Percentiles rank a stretch among this genome's conserved stretches.
These are phyloP conservation scores for Parasteatoda tepidariorum DNA, from an alignment of 1,140 invertebrate species.

Conservation along the genomic window DNA sequence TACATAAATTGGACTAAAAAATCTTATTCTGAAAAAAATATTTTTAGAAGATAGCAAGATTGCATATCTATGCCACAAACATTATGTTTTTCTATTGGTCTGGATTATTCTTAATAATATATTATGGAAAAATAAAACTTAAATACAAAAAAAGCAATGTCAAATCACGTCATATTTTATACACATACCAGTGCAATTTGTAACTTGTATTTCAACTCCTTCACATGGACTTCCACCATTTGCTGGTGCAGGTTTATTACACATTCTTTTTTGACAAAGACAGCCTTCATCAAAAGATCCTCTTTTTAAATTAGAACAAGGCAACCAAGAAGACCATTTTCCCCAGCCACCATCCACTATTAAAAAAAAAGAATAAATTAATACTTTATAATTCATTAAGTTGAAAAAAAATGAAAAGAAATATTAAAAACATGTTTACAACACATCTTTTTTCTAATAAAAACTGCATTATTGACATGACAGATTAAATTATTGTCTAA, in stretches of 20 bases:
- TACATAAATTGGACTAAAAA: too few relatives aligned
- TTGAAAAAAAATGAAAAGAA: neutral
- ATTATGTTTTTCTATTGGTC: too few relatives aligned
- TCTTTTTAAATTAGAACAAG: conserved; percentile 70
- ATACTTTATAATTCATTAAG: neutral
- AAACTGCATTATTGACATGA: too few relatives aligned
- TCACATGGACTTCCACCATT: conserved; percentile 77
- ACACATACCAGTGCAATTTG: conserved; percentile 70
- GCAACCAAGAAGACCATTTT: conserved; percentile 78
- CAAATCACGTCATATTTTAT: too few relatives aligned
- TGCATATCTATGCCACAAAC: too few relatives aligned
- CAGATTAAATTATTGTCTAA: too few relatives aligned
- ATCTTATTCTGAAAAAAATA: too few relatives aligned
- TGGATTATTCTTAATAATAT: too few relatives aligned
- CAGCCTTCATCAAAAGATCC: conserved; percentile 75
- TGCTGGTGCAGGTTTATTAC: conserved; percentile 84
- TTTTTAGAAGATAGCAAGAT: too few relatives aligned
- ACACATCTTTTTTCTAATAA: neutral
- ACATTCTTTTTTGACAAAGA: conserved; percentile 80
- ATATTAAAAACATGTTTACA: too few relatives aligned
- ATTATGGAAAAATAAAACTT: too few relatives aligned
- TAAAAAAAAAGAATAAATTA: neutral
- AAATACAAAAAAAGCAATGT: too few relatives aligned
- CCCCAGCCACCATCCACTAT: conserved; percentile 80
- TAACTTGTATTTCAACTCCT: conserved; percentile 69